A percentile compares a stretch with the other conserved stretches of the same genome.
phyloP scores from a whole-genome alignment of 92 coral and sea anemone species.

The Epizoanthus ramosus region DNA sequence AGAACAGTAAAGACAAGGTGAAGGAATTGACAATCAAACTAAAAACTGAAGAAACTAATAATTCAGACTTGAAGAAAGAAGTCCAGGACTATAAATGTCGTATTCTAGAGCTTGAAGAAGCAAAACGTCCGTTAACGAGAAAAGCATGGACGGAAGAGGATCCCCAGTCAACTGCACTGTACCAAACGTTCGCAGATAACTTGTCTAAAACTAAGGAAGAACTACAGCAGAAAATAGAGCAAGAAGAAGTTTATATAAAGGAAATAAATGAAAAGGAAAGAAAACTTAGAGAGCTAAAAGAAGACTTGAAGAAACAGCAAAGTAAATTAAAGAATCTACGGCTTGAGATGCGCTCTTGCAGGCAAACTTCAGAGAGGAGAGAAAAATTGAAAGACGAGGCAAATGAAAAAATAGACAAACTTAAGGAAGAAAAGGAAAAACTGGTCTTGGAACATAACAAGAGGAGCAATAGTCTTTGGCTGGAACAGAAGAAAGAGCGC shows the following conservation, averaged over 20 bases:
- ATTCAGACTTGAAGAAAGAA: neutral
- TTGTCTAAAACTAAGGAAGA: neutral
- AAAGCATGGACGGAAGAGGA: neutral
- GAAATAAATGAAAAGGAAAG: neutral
- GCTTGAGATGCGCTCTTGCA: neutral
- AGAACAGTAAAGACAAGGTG: neutral
- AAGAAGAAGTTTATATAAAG: neutral
- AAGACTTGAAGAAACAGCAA: neutral
- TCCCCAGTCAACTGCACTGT: neutral
- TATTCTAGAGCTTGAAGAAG: neutral
- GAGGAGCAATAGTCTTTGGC: neutral
- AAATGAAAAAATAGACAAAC: neutral
- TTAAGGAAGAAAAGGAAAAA: neutral
- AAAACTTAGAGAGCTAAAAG: neutral
- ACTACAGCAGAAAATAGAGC: neutral
- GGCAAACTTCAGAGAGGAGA: neutral
- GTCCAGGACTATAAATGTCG: neutral
- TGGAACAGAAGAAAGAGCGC: neutral
- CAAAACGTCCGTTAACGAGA: neutral
- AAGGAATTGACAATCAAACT: neutral
- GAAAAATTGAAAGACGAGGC: neutral
- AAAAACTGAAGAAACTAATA: neutral
- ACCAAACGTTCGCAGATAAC: neutral
- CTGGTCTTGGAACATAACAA: neutral
- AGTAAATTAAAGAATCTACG: neutral